Conservation (phyloP, 2,113 vertebrate species). For the Seriola quinqueradiata region DNA sequence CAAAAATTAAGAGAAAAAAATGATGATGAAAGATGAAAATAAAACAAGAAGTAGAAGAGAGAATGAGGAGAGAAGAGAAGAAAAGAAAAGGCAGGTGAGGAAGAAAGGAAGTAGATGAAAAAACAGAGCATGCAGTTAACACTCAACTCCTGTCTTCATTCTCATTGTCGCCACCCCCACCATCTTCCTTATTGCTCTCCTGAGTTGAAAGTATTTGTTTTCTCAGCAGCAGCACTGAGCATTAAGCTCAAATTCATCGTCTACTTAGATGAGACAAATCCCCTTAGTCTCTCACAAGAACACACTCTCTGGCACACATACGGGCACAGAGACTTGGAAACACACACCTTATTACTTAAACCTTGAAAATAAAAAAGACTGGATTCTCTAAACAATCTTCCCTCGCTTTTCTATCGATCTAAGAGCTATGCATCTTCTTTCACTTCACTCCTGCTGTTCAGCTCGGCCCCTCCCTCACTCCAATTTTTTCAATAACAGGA, state of each 20-base stretch:
- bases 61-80: not conserved
- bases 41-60: not conserved
- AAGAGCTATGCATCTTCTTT: conserved; percentile 31
- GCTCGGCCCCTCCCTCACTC: not conserved
- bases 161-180: conserved; percentile 6
- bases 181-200: conserved; percentile 14
- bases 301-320: not conserved
- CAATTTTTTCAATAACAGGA: conserved; percentile 1
- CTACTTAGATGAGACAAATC: conserved; percentile 50
- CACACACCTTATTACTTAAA: conserved; percentile 47
- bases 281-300: conserved; percentile 32
- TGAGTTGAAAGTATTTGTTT: conserved; percentile 48
- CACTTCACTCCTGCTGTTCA: conserved; percentile 1
- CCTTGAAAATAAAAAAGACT: conserved; percentile 37
- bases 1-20: not conserved
- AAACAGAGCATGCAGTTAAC: conserved; percentile 10
- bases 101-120: not conserved
- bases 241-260: conserved; percentile 47
- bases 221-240: conserved; percentile 43
- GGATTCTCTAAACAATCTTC: conserved; percentile 42
- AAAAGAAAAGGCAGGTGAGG: not conserved
- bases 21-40: not conserved
- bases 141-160: conserved; percentile 19
- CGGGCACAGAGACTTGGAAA: conserved; percentile 11
- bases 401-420: conserved; percentile 36